These are phyloP conservation scores for Drosophila nasuta DNA, from an alignment of 1,140 invertebrate genomes.

Conservation along the genomic window DNA sequence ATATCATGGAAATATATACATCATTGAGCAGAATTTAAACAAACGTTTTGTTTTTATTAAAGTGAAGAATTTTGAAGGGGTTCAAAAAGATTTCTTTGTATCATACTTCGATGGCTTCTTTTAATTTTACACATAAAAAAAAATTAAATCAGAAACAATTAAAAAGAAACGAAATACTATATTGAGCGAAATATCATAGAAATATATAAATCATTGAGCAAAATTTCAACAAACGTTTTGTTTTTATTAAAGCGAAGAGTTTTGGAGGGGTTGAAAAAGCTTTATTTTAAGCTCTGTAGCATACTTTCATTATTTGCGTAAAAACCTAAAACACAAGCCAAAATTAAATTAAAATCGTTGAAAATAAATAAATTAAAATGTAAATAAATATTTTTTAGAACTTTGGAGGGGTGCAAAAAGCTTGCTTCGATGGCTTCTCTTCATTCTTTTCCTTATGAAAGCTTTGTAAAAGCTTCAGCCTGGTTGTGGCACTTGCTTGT, in stretches of 20 bases:
- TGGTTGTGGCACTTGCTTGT: neutral
- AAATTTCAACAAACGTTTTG: conserved; percentile 37
- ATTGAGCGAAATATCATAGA: neutral
- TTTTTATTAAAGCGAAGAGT: neutral
- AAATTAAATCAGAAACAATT: too few species aligned
- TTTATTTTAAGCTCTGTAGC: too few species aligned
- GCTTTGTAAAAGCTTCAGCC: neutral
- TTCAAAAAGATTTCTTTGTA: neutral
- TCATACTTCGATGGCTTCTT: too few species aligned
- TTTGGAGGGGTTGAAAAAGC: too few species aligned
- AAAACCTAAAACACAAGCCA: too few species aligned
- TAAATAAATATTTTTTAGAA: too few species aligned
- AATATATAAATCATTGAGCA: conserved; percentile 79
- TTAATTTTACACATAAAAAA: too few species aligned
- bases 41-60: neutral
- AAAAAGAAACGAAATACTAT: too few species aligned
- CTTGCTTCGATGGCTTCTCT: neutral
- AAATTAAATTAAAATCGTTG: too few species aligned
- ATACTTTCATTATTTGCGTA: too few species aligned
- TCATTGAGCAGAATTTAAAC: conserved; percentile 69
- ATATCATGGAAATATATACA: conserved; percentile 77
- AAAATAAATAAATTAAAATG: too few species aligned
- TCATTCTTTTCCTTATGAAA: neutral
- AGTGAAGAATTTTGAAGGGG: neutral
- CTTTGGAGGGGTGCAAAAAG: neutral